These are phyloP conservation scores for Papilio protenor DNA, from an alignment of 2,888 invertebrate species.

Conservation along the genomic window DNA sequence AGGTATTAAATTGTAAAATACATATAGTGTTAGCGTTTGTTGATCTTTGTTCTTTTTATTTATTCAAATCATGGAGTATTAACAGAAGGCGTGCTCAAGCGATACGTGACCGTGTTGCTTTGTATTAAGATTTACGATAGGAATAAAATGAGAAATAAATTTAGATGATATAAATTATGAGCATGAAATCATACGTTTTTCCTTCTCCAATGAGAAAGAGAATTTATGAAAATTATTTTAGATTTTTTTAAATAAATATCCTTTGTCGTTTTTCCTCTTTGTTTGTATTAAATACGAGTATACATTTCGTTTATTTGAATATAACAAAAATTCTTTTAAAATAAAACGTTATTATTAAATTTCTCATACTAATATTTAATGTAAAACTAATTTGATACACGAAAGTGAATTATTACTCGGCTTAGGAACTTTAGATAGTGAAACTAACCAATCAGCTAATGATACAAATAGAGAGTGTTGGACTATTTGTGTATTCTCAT, in stretches of 20 bases:
- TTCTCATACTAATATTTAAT: neutral
- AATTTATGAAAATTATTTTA: neutral
- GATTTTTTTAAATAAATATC: slow-evolving; percentile 3
- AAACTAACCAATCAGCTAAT: neutral
- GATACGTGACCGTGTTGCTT: slow-evolving; percentile 20
- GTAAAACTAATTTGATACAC: neutral
- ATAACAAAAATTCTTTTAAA: neutral
- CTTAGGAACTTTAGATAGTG: neutral
- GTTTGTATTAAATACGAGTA: neutral
- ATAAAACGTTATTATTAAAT: too few species aligned
- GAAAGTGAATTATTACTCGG: neutral
- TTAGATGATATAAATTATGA: slow-evolving; percentile 30
- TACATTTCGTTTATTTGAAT: neutral
- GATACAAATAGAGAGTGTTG: neutral
- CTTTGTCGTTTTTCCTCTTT: neutral
- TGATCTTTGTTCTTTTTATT: neutral
- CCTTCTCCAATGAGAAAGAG: neutral
- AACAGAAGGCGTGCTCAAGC: slow-evolving; percentile 22
- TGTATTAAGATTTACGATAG: slow-evolving; percentile 31
- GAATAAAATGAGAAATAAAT: slow-evolving; percentile 27
- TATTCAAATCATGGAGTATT: slow-evolving; percentile 24
- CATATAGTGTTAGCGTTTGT: too few species aligned
- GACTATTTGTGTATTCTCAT: neutral
- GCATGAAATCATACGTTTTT: slow-evolving; percentile 2
- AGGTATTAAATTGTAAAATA: too few species aligned